phyloP scores from a whole-genome alignment of 2,113 vertebrate genomes.

The Edolisoma coerulescens region DNA sequence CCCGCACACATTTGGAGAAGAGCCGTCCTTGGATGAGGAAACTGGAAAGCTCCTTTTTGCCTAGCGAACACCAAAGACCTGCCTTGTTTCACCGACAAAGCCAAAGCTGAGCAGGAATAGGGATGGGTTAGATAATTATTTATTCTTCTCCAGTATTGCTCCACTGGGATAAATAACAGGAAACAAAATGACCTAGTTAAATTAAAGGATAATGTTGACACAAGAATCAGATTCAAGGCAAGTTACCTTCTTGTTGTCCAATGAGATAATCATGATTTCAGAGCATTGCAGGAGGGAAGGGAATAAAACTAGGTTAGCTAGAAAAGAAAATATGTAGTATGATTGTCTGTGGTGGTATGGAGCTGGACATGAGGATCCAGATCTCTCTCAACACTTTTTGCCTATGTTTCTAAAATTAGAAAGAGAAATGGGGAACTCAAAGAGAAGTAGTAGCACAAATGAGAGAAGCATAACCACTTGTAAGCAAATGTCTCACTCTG shows the following conservation, averaged over 20 bases:
- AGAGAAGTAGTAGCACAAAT: neutral
- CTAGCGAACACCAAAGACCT: neutral
- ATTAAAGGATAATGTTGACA: neutral
- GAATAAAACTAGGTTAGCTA: neutral
- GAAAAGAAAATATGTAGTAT: neutral
- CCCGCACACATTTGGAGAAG: neutral
- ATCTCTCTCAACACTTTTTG: neutral
- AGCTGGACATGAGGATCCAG: neutral
- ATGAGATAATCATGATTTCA: neutral
- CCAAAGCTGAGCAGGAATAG: neutral
- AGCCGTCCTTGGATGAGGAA: neutral
- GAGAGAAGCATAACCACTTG: neutral
- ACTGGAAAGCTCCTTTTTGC: neutral
- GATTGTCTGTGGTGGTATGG: neutral
- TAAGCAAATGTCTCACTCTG: neutral
- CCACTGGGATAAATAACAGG: neutral
- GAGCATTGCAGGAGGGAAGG: neutral
- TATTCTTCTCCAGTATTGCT: neutral
- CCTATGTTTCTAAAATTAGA: neutral
- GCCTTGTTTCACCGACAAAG: neutral
- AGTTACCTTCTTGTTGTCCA: neutral
- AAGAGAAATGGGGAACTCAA: neutral
- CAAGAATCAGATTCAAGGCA: neutral
- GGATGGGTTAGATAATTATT: neutral
- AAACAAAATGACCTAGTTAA: neutral